Percentiles rank a stretch among this genome's conserved stretches.
These are phyloP conservation scores for Botia kubotai DNA, from an alignment of 2,797 vertebrate species.

Conservation along the genomic window DNA sequence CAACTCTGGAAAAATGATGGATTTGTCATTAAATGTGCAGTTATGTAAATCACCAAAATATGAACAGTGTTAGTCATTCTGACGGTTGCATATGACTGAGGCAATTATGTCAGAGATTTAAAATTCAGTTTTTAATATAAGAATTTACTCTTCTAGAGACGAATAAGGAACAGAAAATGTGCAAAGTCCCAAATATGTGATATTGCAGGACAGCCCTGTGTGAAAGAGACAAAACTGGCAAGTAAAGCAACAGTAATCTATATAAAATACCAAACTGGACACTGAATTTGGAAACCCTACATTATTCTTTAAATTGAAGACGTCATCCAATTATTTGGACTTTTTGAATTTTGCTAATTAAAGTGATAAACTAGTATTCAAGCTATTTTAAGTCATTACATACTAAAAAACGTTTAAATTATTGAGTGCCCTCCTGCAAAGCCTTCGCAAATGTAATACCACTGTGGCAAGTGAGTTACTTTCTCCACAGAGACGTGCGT, in stretches of 20 bases:
- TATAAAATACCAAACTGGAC: not conserved
- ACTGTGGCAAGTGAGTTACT: not conserved
- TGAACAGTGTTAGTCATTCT: constrained; percentile 5
- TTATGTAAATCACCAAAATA: constrained; percentile 5
- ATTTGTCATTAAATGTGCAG: constrained; percentile 43
- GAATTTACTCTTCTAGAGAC: not conserved
- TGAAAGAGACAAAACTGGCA: not conserved
- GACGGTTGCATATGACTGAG: not conserved
- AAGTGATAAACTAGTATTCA: too few species aligned
- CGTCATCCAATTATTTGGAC: too few species aligned
- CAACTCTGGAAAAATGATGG: constrained; percentile 32
- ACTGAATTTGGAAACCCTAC: not conserved
- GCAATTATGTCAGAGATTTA: constrained; percentile 19
- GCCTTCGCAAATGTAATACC: not conserved
- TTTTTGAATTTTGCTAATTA: not conserved
- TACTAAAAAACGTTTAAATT: not conserved
- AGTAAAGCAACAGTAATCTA: not conserved
- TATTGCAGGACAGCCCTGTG: not conserved
- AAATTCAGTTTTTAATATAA: not conserved
- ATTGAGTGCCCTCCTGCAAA: not conserved
- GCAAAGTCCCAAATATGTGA: not conserved
- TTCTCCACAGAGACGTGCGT: not conserved
- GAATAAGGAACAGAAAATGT: constrained; percentile 6
- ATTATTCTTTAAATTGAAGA: not conserved
- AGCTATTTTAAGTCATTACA: not conserved